These are phyloP conservation scores for Argyra leucocephala DNA, from an alignment of 2,888 invertebrate species.

Conservation along the genomic window DNA sequence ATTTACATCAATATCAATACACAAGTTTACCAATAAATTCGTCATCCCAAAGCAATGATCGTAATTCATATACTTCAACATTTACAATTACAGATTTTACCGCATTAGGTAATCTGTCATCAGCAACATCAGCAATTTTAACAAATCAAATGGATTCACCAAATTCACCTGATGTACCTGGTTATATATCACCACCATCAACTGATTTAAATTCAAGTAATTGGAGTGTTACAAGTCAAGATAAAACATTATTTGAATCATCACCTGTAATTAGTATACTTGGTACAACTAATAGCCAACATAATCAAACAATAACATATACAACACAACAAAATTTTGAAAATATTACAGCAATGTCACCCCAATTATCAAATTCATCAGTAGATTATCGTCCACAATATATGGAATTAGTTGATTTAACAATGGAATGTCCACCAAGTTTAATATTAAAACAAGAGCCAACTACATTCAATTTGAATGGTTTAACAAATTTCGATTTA, in stretches of 20 bases:
- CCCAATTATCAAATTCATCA: constrained; percentile 38
- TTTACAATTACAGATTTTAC: constrained; percentile 59
- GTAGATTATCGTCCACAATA: constrained; percentile 45
- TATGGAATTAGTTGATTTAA: constrained; percentile 51
- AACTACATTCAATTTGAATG: constrained; percentile 52
- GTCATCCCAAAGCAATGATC: constrained; percentile 43
- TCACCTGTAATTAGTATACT: constrained; percentile 56
- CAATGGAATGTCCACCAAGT: constrained; percentile 51
- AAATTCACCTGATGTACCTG: constrained; percentile 39
- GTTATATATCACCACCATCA: constrained; percentile 49
- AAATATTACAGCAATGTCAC: constrained; percentile 39
- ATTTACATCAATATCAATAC: constrained; percentile 35
- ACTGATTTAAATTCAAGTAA: constrained; percentile 54
- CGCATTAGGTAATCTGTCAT: constrained; percentile 35
- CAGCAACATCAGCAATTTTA: constrained; percentile 23
- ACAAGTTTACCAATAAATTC: constrained; percentile 39
- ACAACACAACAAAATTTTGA: constrained; percentile 48
- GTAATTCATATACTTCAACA: constrained; percentile 57
- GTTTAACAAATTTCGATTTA: constrained; percentile 48
- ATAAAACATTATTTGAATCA: constrained; percentile 55
- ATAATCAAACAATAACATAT: constrained; percentile 32
- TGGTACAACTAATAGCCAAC: constrained; percentile 45
- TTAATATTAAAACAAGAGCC: constrained; percentile 54
- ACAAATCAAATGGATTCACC: constrained; percentile 38
- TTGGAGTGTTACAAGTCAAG: constrained; percentile 63